Evolutionary conservation across 2,888 invertebrate genomes (phyloP), one percentile per base, ranked within the genome.

Genomic region (Podabrus alpinus): DNA sequence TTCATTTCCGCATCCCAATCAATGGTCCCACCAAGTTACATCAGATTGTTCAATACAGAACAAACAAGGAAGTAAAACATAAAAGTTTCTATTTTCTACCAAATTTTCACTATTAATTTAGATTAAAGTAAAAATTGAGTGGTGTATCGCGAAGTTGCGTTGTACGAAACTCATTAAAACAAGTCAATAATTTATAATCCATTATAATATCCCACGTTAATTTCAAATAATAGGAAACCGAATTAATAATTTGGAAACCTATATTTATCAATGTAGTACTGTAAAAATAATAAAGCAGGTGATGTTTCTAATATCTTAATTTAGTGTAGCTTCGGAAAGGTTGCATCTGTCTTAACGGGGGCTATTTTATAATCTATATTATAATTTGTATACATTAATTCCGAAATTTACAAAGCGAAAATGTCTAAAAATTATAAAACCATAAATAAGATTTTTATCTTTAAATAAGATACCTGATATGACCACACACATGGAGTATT

Each of bases 241-340:
- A 45, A 29, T n/a, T 7, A 24, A 24, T 24, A 24, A 3, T 13
- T 29, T 29, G 13, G 29, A 29, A 13, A n/a, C 29, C n/a, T 29
- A 29, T 29, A 45, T 5, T n/a, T 45, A 45, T 45, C 7, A 45
- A n/a, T 45, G n/a, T 45, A 45, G n/a, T 45, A 45, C 45, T n/a
- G n/a, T n/a, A n/a, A 7, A 45, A n/a, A 19, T 19, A 64, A 64
- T 9, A 3, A 60, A 69, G 82, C 82, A 83, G 83, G 83, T 84
- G 83, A 84, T 19, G 80, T 80, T 79, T 80, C 81, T 84, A 83
- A 84, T 83, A 77, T 82, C 83, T 83, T 83, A 82, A 84, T 84
- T 76, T 74, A 72, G 73, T 72, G 60, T 62, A 15, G 69, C 29
- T 71, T 71, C 69, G 16, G 45, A 71, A 71, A 59, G 71, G 24